phyloP scores from a whole-genome alignment of 2,797 vertebrate species.

The Sebastes melanostomus region DNA sequence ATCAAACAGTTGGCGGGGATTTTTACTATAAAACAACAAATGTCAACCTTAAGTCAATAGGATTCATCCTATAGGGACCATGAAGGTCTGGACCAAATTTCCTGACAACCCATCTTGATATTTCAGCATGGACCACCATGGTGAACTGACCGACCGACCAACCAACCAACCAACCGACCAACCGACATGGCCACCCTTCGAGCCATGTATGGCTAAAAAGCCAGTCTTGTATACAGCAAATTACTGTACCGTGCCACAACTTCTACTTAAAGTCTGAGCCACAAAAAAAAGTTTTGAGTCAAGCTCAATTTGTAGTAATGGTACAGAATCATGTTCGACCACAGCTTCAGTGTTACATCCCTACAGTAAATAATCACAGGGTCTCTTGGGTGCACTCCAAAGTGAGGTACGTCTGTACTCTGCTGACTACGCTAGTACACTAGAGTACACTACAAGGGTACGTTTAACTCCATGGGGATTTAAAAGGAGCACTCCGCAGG shows the following conservation, averaged over 20 bases:
- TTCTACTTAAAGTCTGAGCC: not conserved
- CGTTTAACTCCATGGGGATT: not conserved
- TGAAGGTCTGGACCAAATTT: no score
- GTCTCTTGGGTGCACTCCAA: not conserved
- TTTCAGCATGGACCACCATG: not conserved
- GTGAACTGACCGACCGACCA: not conserved
- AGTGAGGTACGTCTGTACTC: not conserved
- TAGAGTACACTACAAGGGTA: not conserved
- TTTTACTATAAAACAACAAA: not conserved
- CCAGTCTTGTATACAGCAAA: not conserved
- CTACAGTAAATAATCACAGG: not conserved
- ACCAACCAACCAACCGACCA: not conserved
- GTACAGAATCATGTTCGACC: not conserved
- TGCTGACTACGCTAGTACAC: not conserved
- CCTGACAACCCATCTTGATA: not conserved
- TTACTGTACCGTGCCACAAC: no score
- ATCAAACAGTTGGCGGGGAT: not conserved
- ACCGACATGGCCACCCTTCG: no score
- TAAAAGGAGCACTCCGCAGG: not conserved
- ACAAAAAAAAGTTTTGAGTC: not conserved
- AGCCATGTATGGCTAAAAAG: not conserved
- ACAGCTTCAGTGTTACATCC: not conserved
- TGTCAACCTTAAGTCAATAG: not conserved
- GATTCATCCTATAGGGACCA: not conserved
- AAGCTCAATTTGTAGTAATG: not conserved